phyloP scores from a whole-genome alignment of 2,797 vertebrate genomes.

The Craterocephalus amniculus region DNA sequence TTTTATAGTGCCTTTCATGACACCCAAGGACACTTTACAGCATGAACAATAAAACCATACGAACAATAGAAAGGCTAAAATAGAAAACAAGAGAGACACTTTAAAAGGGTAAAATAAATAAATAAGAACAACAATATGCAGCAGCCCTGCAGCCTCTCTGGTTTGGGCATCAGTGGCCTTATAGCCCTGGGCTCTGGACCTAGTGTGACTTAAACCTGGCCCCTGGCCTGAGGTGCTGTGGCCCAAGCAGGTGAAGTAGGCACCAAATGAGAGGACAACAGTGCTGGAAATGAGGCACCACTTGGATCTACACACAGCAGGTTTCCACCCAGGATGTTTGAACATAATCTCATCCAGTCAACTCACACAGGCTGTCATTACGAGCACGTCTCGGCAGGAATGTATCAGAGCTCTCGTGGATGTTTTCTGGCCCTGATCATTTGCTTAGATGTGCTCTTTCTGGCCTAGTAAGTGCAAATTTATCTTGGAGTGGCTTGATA shows the following conservation, averaged over 20 bases:
- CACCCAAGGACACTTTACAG: too few relatives aligned
- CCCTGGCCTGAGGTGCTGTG: slow-evolving; percentile 34
- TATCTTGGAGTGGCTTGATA: slow-evolving; percentile 66
- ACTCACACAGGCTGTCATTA: slow-evolving; percentile 35
- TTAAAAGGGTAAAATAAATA: too few relatives aligned
- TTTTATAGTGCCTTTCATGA: too few relatives aligned
- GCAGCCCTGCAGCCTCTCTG: slow-evolving; percentile 24
- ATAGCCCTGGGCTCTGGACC: slow-evolving; percentile 35
- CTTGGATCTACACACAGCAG: slow-evolving; percentile 35
- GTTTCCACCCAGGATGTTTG: slow-evolving; percentile 53
- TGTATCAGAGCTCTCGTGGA: slow-evolving; percentile 38
- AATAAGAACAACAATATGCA: slow-evolving; percentile 13
- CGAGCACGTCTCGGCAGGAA: slow-evolving; percentile 42
- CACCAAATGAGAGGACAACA: slow-evolving; percentile 63
- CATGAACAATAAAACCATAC: too few relatives aligned
- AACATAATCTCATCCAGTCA: slow-evolving; percentile 49
- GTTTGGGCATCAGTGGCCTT: slow-evolving; percentile 9
- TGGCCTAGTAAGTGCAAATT: slow-evolving; percentile 56
- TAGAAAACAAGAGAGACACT: too few relatives aligned
- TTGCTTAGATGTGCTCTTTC: slow-evolving; percentile 63
- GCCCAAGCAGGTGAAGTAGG: slow-evolving; percentile 48
- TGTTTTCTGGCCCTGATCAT: slow-evolving; percentile 54
- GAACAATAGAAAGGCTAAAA: too few relatives aligned
- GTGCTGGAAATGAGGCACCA: slow-evolving; percentile 44
- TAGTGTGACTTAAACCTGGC: slow-evolving; percentile 51